Base-by-base conservation (phyloP, 2,888 invertebrate species). In the Synanthedon formicaeformis region DNA sequence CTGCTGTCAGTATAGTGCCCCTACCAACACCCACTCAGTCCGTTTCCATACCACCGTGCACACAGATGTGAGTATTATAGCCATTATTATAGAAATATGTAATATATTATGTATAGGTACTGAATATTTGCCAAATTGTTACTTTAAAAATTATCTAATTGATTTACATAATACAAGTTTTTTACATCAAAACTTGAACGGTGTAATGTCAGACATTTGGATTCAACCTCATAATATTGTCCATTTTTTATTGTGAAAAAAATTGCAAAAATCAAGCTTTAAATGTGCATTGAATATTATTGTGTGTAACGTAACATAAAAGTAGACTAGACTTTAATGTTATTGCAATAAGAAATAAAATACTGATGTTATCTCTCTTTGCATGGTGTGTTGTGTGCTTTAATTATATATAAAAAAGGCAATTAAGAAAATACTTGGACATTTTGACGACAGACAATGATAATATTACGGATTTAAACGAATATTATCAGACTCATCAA, bases 361-460 rank as follows among this genome's bases (percentile, higher is more conserved):
- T 76, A 81, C 77, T 84, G 63, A 84, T 81, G 65, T 66, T 8
- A 67, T 67, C 65, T 69, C 67, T 76, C 63, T 81, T 84, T 87
- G 87, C 87, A 87, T 87, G 87, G 84, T 85, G 77, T 87, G 85
- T 75, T 65, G 78, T 82, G 78, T 60, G 65, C 67, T 71, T 67
- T 58, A 56, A 55, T 53, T 53, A 51, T 55, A 56, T 67, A 67
- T 16, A 71, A 67, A 62, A 61, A 64, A 88, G 88, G 72, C 85
- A 88, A 71, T 73, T 88, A 70, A 84, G 80, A 75, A 89, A 90
- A 65, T 90, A 90, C 75, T 83, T 91, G 79, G 90, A 90, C 80
- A 90, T 91, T 83, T 81, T 91, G 66, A 89, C 85, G 63, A 81
- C 86, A 13, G 82, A 85, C 53, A 82, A 88, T 53, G 85, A 86